These are phyloP conservation scores for Thymelicus acteon DNA, from an alignment of 2,888 invertebrate species.

Conservation along the genomic window DNA sequence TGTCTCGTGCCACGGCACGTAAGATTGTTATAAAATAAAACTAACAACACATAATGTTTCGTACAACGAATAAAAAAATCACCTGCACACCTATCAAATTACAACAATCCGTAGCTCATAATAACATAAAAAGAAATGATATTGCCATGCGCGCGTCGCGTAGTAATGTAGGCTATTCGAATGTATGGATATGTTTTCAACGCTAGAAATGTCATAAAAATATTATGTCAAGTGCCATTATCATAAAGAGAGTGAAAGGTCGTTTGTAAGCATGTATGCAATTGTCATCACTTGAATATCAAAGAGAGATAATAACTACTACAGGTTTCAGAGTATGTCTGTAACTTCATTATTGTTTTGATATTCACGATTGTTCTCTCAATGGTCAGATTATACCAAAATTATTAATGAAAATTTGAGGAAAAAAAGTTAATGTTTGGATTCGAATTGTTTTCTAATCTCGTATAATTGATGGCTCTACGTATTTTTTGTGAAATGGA, in stretches of 20 bases:
- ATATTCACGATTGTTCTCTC: neutral
- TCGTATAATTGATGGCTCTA: too few species aligned
- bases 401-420: neutral
- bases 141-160: slow-evolving; percentile 43
- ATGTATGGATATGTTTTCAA: neutral
- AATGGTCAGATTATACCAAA: too few species aligned
- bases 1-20: neutral
- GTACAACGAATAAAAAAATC: slow-evolving; percentile 11
- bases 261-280: slow-evolving; percentile 18
- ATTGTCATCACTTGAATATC: slow-evolving; percentile 19
- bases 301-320: slow-evolving; percentile 12
- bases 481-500: too few species aligned
- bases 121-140: slow-evolving; percentile 47
- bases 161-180: slow-evolving; percentile 4
- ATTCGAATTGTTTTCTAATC: too few species aligned
- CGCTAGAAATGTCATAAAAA: slow-evolving; percentile 19
- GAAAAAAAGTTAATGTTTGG: too few species aligned
- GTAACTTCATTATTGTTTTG: neutral
- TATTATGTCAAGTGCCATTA: slow-evolving; percentile 18
- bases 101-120: slow-evolving; percentile 45
- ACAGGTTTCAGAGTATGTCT: neutral
- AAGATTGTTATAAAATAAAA: slow-evolving; percentile 3
- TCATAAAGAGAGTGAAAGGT: slow-evolving; percentile 17
- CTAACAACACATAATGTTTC: slow-evolving; percentile 3
- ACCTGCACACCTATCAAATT: slow-evolving; percentile 42